Evolutionary conservation across 2,797 vertebrate genomes (phyloP).

Genomic region (Bovichtus variegatus): DNA sequence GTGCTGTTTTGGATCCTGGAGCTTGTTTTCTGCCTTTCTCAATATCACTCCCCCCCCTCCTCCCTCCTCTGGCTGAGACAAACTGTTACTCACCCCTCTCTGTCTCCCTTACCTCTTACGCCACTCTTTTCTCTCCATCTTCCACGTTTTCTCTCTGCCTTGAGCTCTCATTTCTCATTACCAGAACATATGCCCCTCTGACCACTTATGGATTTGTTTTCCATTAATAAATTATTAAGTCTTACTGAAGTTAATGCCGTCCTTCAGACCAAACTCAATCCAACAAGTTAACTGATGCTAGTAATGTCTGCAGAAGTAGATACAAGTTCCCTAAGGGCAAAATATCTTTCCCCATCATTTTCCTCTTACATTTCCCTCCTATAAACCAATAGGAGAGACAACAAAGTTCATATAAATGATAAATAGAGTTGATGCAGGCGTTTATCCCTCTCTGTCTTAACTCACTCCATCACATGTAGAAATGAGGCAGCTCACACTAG

Average conservation of each 20-base stretch:
- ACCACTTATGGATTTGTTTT: slow-evolving; percentile 72
- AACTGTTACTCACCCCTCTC: slow-evolving; percentile 52
- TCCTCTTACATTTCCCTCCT: slow-evolving; percentile 33
- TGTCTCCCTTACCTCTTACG: slow-evolving; percentile 32
- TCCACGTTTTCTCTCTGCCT: slow-evolving; percentile 35
- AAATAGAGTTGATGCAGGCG: slow-evolving; percentile 52
- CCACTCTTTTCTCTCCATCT: slow-evolving; percentile 28
- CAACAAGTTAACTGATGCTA: slow-evolving; percentile 42
- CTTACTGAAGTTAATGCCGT: slow-evolving; percentile 55
- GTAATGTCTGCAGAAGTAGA: slow-evolving; percentile 52
- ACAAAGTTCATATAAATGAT: slow-evolving; percentile 73
- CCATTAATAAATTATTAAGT: slow-evolving; percentile 59
- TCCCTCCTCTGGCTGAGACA: slow-evolving; percentile 37
- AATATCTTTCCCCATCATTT: slow-evolving; percentile 41
- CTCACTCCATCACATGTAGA: slow-evolving; percentile 72
- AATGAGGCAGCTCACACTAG: slow-evolving; percentile 69
- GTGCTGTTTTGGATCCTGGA: slow-evolving; percentile 65
- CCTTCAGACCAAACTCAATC: slow-evolving; percentile 53
- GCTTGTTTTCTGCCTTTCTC: slow-evolving; percentile 59
- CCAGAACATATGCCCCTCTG: slow-evolving; percentile 55
- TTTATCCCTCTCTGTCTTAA: slow-evolving; percentile 67
- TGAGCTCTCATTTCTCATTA: slow-evolving; percentile 69
- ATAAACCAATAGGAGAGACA: slow-evolving; percentile 53
- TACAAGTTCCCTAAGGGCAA: slow-evolving; percentile 46
- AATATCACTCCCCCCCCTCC: slow-evolving; percentile 12